Percentiles rank a stretch among this genome's conserved stretches.
Evolutionary conservation across 1,140 invertebrate genomes (phyloP).

Genomic region (Zaprionus inermis): DNA sequence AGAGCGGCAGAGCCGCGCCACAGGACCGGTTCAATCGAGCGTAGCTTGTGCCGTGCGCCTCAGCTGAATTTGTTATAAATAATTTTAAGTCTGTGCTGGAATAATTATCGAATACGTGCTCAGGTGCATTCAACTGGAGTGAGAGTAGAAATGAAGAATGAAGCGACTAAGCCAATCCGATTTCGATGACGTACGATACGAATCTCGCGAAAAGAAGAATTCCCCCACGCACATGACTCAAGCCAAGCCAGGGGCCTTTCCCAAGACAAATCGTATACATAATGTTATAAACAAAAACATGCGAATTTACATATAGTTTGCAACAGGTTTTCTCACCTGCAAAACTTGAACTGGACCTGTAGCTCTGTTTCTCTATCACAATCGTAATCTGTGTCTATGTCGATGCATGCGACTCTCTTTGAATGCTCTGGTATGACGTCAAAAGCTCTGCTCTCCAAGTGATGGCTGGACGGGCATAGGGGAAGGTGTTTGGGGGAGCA

Average conservation of each 20-base stretch:
- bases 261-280: slow-evolving; percentile 5
- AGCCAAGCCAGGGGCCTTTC: slow-evolving; percentile 9
- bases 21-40: slow-evolving; percentile 71
- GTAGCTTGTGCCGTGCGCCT: neutral
- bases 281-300: slow-evolving; percentile 15
- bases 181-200: neutral
- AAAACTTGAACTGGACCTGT: slow-evolving; percentile 6
- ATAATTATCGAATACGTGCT: slow-evolving; percentile 3
- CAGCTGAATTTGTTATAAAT: slow-evolving; percentile 32
- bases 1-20: slow-evolving; percentile 24
- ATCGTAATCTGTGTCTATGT: slow-evolving; percentile 4
- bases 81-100: neutral
- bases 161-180: neutral
- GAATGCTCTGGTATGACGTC: slow-evolving; percentile 51
- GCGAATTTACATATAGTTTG: slow-evolving; percentile 19
- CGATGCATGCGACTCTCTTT: slow-evolving; percentile 11
- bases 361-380: slow-evolving; percentile 3
- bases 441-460: slow-evolving; percentile 38
- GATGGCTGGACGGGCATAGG: neutral
- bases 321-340: slow-evolving; percentile 18
- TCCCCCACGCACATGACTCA: slow-evolving; percentile 18
- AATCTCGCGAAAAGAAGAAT: slow-evolving; percentile 10
- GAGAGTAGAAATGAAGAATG: neutral
- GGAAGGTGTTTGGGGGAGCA: neutral
- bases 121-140: slow-evolving; percentile 2